Base-by-base conservation (phyloP, 2,113 vertebrate genomes). In the Boleophthalmus pectinirostris region DNA sequence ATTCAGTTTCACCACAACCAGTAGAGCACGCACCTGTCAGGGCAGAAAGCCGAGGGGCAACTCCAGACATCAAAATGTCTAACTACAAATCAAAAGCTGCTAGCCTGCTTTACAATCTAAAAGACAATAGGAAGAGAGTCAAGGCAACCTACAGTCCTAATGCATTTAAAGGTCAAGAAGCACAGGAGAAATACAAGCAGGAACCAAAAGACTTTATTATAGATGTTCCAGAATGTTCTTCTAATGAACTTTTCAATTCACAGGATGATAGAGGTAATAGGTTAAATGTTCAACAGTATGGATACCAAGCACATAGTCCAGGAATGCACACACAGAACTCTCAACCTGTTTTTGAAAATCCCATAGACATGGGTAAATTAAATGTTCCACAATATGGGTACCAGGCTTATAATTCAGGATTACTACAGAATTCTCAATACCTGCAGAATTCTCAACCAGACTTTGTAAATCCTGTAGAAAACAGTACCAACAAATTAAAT, bases 41-140 rank as follows among this genome's bases (percentile, higher is more conserved):
- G 75, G 88, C 88, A 33, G 91, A 89, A 61, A 91, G 90, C 74
- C 81, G 91, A 49, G 91, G 90, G 71, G 82, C 78, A 4, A 90
- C 85, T 46, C 86, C 86, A 1, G 90, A 91, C 25, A 20, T 80
- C 5, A 80, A 0, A 92, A 95, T 73, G 86, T 87, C 78, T 20
- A 93, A 85, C 87, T 95, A 95, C 91, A 98, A 94, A 84, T 85
- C 95, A 0, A 96, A 94, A 88, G 96, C 95, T 2, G 93, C 96
- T 0, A 95, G 95, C 85, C 89, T 99, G n/a, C 90, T 98, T 51
- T 98, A 98, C 81, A 97, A 97, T 82, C 90, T 99, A 56, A 99
- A 96, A 82, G 98, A 98, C 63, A 96, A 98, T 73, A 94, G 97
- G 65, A 98, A 96, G 73, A 89, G 92, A 18, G 95, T 98, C 2